Evolutionary conservation across 2,113 vertebrate genomes (phyloP), one percentile per base, ranked within the genome.

Genomic region (Narcine bancroftii): DNA sequence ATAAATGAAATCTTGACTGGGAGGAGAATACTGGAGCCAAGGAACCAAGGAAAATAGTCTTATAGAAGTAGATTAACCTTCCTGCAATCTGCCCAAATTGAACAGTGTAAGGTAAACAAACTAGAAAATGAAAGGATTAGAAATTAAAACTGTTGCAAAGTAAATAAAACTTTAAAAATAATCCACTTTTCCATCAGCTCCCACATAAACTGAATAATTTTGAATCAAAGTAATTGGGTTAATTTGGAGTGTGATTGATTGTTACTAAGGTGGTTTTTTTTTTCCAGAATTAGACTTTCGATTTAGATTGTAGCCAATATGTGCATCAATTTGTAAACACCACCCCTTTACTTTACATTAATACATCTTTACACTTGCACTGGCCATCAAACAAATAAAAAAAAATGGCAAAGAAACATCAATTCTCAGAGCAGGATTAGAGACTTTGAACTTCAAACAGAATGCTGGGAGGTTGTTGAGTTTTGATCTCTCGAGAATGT

Each of bases 401-500:
- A 60, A 17, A 87, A 60, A 47, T 47, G 36, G 89, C 15, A 26
- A 47, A 24, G 65, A 47, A 69, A 91, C 4, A 26, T 39, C 66
- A 69, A 69, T 91, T 65, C 26, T 33, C 39, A 33, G 26, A 45
- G 71, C 66, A 69, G 65, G 63, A 69, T 91, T 91, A 69, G 89
- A 71, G 24, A 1, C 63, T 91, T 91, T 91, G 36, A 91, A 45
- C 89, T 29, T 69, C 85, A 17, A 45, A 39, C 89, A 45, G 13
- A 15, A 69, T 39, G 39, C 89, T 91, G 60, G 39, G 63, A 42
- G 24, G 63, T 15, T 66, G 60, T 45, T 69, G 63, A 33, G 39
- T 24, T 89, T 66, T 91, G 24, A 91, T 91, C 65, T 47, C 65
- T 71, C 29, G 65, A 42, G 89, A 91, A 60, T 47, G 45, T 91